Evolutionary conservation across 2,797 vertebrate species (phyloP), one percentile per base, ranked within the genome.

Genomic region (Pseudotriccus pelzelni): DNA sequence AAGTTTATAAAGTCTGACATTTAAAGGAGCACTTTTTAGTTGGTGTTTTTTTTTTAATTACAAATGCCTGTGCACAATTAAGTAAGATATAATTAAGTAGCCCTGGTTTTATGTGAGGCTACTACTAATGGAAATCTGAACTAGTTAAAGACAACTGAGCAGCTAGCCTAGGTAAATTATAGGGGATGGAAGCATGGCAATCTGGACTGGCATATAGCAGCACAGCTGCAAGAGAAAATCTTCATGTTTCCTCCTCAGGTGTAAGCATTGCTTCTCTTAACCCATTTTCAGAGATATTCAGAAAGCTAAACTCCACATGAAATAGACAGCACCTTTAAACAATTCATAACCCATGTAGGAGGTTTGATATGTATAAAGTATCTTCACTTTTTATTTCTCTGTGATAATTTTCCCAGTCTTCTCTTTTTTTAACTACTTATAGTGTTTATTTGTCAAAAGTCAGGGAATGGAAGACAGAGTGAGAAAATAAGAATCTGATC

Each of bases 381-480:
- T 19, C 20, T 20, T 74, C 24, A 68, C 10, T 66, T 87, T 76
- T 66, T 59, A 7, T 67, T 62, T 79, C 39, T 44, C 14, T 85
- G 19, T 4, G 16, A 23, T 59, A 24, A 30, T 74, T 80, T 80
- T 74, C 36, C 18, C 36, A 72, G 2, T 39, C 5, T 14, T 82
- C 36, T 49, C 10, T 67, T 75, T 83, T 84, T 84, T 37, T 46
- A 46, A 50, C 17, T 87, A 9, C 2, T 66, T 76, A 10, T 5
- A 24, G 7, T 10, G 4, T 21, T 87, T 82, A 53, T 36, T 13
- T 2, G 1, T n/a, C 20, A 53, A 77, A 86, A 73, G 21, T 0
- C 11, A 1, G 1, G 2, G 7, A 7, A 39, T 18, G 2, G 6
- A 18, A 6, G 5, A 50, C 3, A 22, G 21, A 58, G 20, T 3